A percentile compares a stretch with the other conserved stretches of the same genome.
These are phyloP conservation scores for Lepidostoma basale DNA, from an alignment of 1,140 invertebrate genomes.

Conservation along the genomic window DNA sequence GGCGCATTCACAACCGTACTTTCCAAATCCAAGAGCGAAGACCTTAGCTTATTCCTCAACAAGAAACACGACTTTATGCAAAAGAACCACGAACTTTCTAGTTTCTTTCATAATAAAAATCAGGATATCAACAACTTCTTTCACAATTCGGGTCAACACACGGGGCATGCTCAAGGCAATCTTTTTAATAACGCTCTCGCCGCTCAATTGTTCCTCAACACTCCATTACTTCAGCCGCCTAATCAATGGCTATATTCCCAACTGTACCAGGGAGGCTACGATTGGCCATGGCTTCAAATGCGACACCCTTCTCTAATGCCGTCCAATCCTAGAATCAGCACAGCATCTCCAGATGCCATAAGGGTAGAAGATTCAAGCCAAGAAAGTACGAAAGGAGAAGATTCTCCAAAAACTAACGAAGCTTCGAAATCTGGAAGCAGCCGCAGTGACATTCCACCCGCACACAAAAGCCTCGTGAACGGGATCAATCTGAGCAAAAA, in stretches of 20 bases:
- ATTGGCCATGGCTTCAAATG: constrained; percentile 65
- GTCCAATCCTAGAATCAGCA: constrained; percentile 54
- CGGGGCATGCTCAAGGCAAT: constrained; percentile 55
- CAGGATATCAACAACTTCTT: constrained; percentile 55
- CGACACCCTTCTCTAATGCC: constrained; percentile 57
- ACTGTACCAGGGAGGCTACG: constrained; percentile 66
- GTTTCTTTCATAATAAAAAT: constrained; percentile 41
- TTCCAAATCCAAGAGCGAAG: constrained; percentile 52
- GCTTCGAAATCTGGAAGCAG: not conserved
- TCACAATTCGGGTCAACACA: constrained; percentile 52
- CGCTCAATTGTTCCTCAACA: constrained; percentile 72
- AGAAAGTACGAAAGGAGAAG: constrained; percentile 41
- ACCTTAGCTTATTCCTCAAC: constrained; percentile 33
- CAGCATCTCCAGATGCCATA: constrained; percentile 48
- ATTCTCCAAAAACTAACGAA: not conserved
- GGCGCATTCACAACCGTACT: constrained; percentile 61
- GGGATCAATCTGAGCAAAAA: constrained; percentile 44
- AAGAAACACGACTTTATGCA: constrained; percentile 45
- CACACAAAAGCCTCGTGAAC: constrained; percentile 25
- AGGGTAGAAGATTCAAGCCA: constrained; percentile 45
- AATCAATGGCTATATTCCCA: constrained; percentile 77
- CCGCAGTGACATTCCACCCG: not conserved
- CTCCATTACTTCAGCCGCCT: constrained; percentile 71
- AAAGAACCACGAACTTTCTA: constrained; percentile 40
- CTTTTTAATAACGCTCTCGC: constrained; percentile 71